Base-by-base conservation (phyloP, 64 coral and sea anemone genomes). In the Stichodactyla mertensii region DNA sequence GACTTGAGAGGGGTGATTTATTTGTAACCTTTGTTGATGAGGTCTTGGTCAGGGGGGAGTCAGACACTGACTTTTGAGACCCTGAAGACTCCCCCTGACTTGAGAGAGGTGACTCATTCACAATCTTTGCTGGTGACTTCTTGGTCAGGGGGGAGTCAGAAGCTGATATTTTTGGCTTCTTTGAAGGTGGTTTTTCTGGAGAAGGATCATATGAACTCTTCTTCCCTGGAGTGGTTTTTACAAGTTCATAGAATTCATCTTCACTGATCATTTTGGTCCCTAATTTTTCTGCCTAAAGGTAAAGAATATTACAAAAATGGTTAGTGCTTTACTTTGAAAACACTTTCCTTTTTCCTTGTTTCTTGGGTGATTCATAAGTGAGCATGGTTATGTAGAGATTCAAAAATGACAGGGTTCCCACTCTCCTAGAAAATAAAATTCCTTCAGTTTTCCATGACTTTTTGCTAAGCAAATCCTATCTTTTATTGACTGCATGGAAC, bases 201-300 rank as follows among this genome's bases (percentile, higher is more conserved):
- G 20, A 19, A n/a, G 70, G 27, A 10, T 92, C 86, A 86, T 84
- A 74, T n/a, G 52, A 64, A 10, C 71, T 59, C 20, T 89, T 92
- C 62, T 95, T 95, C 11, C 93, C 93, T 69, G 93, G 87, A 86
- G 19, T 88, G 52, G 52, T 89, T 57, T 87, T 83, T 28, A 98
- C 81, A 55, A 98, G 53, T 20, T 98, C 80, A 88, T 94, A 90
- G 11, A 98, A 86, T 36, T 77, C 95, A 89, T 98, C 95, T 69
- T 98, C 95, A 67, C 90, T 84, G 23, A 98, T 81, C 36, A 57
- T 82, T 51, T 91, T 94, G n/a, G 95, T 98, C 16, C 89, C 92
- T 6, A 89, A 22, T 20, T 87, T 84, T 20, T 55, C 55, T 57
- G 95, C 95, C 95, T 98, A 54, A 11, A 79, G 19, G 10, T 3